Conservation (phyloP, 2,113 vertebrate species). For the Phasianus colchicus region DNA sequence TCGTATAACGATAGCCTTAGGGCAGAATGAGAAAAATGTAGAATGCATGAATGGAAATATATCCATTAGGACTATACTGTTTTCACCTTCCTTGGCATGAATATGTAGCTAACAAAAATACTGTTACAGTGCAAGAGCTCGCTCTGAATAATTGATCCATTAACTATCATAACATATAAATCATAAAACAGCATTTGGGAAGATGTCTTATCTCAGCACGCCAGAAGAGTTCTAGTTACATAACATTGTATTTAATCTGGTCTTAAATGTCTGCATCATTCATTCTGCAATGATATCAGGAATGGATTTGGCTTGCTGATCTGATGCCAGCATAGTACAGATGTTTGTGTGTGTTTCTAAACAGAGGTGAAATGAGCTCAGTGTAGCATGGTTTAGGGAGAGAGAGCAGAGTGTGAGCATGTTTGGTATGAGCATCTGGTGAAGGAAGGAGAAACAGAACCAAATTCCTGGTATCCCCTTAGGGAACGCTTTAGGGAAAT, state of each 20-base stretch:
- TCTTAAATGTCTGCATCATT: not conserved
- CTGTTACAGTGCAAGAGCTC: not conserved
- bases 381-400: not conserved
- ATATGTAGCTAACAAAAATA: not conserved
- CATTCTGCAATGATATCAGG: not conserved
- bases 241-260: rapidly evolving
- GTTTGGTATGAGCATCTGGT: not conserved
- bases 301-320: not conserved
- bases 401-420: rapidly evolving
- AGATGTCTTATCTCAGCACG: not conserved
- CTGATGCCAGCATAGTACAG: not conserved
- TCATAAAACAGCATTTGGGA: not conserved
- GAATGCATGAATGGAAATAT: not conserved
- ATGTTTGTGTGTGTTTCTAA: not conserved
- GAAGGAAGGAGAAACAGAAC: not conserved
- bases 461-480: not conserved
- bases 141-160: not conserved
- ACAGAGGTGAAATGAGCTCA: not conserved
- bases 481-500: not conserved
- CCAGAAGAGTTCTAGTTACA: not conserved
- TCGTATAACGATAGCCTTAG: conserved; percentile 28
- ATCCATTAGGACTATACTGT: not conserved
- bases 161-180: not conserved
- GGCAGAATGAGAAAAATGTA: not conserved
- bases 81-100: conserved; percentile 8